These are phyloP conservation scores for Meiosimyza decipiens DNA, from an alignment of 2,888 invertebrate genomes.

Conservation along the genomic window DNA sequence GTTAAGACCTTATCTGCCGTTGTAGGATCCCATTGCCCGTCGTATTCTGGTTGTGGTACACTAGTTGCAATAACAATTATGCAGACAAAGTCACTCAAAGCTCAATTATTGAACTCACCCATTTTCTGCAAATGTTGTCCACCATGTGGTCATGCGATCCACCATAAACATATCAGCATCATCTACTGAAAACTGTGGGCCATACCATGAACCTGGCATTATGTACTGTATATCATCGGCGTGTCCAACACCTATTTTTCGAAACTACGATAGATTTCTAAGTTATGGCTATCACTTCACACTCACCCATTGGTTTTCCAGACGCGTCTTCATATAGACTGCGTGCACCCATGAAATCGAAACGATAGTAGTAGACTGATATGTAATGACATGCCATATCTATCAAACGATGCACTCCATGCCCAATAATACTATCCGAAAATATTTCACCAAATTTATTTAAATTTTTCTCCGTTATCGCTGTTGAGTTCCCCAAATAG, in stretches of 20 bases:
- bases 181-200: constrained; percentile 51
- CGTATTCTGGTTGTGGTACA: background rate
- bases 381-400: constrained; percentile 70
- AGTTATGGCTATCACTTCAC: background rate
- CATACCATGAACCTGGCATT: constrained; percentile 51
- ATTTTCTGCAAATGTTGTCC: constrained; percentile 61
- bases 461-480: constrained; percentile 41
- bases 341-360: constrained; percentile 71
- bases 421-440: constrained; percentile 71
- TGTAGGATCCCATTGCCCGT: constrained; percentile 49
- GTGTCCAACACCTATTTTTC: constrained; percentile 50
- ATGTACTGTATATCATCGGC: constrained; percentile 59
- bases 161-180: constrained; percentile 65
- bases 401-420: constrained; percentile 71
- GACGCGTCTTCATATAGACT: constrained; percentile 68
- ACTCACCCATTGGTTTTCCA: constrained; percentile 58
- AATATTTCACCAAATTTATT: constrained; percentile 66
- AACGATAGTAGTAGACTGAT: constrained; percentile 71
- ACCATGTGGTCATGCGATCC: constrained; percentile 63
- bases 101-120: constrained; percentile 51
- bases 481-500: constrained; percentile 45
- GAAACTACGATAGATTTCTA: background rate
- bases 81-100: constrained; percentile 38
- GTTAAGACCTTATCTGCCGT: constrained; percentile 32
- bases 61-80: background rate